These are phyloP conservation scores for Carposina sasakii DNA, from an alignment of 1,140 invertebrate species.

Conservation along the genomic window DNA sequence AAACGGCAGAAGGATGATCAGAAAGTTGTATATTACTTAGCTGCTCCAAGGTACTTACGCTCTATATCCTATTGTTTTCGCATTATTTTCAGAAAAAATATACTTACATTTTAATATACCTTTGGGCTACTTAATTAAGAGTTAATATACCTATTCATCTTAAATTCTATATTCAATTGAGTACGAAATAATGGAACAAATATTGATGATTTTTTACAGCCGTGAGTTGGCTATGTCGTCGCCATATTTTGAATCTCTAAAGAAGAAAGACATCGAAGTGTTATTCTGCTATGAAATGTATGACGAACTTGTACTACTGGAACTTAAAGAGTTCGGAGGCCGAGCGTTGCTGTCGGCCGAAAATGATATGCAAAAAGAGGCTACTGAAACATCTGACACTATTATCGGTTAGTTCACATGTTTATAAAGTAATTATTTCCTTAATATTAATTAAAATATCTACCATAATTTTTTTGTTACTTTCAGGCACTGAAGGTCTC, in stretches of 20 bases:
- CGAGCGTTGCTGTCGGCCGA: constrained; percentile 91
- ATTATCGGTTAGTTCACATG: constrained; percentile 46
- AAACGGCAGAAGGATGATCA: constrained; percentile 83
- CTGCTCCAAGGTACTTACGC: constrained; percentile 86
- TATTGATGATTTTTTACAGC: constrained; percentile 77
- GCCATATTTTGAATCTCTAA: constrained; percentile 95
- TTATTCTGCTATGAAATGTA: constrained; percentile 96
- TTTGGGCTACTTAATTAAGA: too few relatives aligned
- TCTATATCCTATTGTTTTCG: too few relatives aligned
- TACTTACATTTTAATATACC: too few relatives aligned
- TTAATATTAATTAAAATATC: constrained; percentile 1
- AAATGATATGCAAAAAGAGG: constrained; percentile 91
- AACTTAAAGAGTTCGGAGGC: constrained; percentile 87
- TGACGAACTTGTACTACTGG: constrained; percentile 95
- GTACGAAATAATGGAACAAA: too few relatives aligned
- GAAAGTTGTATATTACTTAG: constrained; percentile 93
- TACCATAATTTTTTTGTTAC: constrained; percentile 11
- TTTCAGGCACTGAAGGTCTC: constrained; percentile 78
- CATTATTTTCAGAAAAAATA: too few relatives aligned
- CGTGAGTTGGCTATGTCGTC: constrained; percentile 92
- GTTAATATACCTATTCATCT: too few relatives aligned
- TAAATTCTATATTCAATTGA: too few relatives aligned
- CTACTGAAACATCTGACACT: constrained; percentile 38
- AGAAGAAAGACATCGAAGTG: constrained; percentile 90
- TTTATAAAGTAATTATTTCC: constrained; percentile 3